Base-by-base conservation (phyloP, 23 tunicate genomes). In the Corella eumyota region DNA sequence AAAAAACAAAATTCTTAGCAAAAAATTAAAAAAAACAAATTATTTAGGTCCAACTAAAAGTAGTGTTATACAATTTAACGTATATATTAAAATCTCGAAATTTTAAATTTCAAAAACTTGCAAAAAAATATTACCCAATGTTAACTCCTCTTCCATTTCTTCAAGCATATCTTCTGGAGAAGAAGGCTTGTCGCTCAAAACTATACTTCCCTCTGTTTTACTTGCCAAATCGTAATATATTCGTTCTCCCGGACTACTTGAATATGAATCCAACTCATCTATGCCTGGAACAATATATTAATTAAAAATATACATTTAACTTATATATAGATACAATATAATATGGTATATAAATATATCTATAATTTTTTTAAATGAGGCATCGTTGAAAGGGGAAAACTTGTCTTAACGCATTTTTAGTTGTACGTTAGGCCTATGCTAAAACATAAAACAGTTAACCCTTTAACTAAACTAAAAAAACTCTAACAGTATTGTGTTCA, bases 131-230 rank as follows among this genome's bases (percentile, higher is more conserved):
- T 48, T 34, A 81, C 92, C 92, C 1, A 83, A 47, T 19, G 92
- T 83, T 2, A 83, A 54, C 45, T 83, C 92, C n/a, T 83, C 81
- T 27, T 76, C 73, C n/a, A 84, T 45, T 36, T 76, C 76, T 6
- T 76, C 72, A 20, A 76, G 62, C 57, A 84, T 21, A 1, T 76
- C 70, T 3, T 64, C 65, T 0, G 94, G 75, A 2, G 70, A 45
- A 24, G 34, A 45, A 7, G 94, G 94, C 35, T 84, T 84, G 48
- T 76, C 73, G 32, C 84, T 69, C 7, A 84, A 36, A 50, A 68
- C 70, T 21, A 76, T 76, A 24, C 32, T 64, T 34, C 94, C 94
- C 13, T 78, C 84, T 15, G 94, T 76, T 2, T 20, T 28, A 27
- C 68, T 71, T 3, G 94, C 78, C 27, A 84, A 56, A 19, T 19